Base-by-base conservation (phyloP, 1,140 invertebrate genomes). In the Phymorhynchus buccinoides region DNA sequence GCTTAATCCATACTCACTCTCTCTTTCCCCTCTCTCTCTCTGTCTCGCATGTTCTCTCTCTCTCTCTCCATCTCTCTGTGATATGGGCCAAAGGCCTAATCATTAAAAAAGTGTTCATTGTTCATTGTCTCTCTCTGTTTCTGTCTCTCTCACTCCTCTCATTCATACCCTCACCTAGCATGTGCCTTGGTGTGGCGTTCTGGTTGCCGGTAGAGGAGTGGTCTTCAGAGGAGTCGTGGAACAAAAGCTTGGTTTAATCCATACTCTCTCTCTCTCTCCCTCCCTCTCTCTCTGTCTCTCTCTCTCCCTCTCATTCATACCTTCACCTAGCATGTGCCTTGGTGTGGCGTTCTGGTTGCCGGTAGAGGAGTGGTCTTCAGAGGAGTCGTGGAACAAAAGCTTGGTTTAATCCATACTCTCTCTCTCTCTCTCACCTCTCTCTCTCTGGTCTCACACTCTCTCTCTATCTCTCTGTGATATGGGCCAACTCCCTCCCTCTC, bases 301-400 rank as follows among this genome's bases (percentile, higher is more conserved):
- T 6, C 18, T 48, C 44, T 73, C 27, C 18, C 44, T 48, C 18
- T 48, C 44, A n/a, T 48, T 48, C 18, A 18, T 48, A 9, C 18
- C 44, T 88, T 48, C 89, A 92, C 91, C 91, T 37, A 93, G 88
- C 78, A 92, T 91, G 85, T 93, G 92, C 80, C 89, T 87, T 3
- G 92, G 92, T 32, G 91, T 87, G 71, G 44, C 88, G 92, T 6
- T 48, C 7, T 48, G 44, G 6, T 6, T 48, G 44, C 18, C 7
- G 6, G 44, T 48, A 18, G 6, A 18, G 6, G 44, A 9, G 44
- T 48, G 44, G n/a, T n/a, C n/a, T n/a, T n/a, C n/a, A n/a, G n/a
- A n/a, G n/a, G n/a, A n/a, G n/a, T n/a, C n/a, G n/a, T n/a, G n/a
- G n/a, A n/a, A n/a, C n/a, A n/a, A n/a, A n/a, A n/a, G n/a, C 16